Evolutionary conservation across 2,113 vertebrate genomes (phyloP), one percentile per base, ranked within the genome.

Genomic region (Caracal caracal): DNA sequence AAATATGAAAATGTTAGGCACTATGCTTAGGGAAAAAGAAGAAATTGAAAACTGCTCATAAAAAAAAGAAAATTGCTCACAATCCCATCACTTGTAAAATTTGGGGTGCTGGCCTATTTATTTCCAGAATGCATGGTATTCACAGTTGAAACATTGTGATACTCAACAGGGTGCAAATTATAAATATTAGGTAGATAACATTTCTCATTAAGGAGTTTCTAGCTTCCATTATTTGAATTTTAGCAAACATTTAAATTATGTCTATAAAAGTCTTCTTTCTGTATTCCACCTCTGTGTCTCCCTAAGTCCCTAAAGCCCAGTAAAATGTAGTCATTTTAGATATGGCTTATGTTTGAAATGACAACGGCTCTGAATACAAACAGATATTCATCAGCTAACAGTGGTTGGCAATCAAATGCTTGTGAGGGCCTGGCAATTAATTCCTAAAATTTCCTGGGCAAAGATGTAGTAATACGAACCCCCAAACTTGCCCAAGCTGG

Each of bases 161-260:
- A 81, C 4, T 80, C 5, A 43, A 66, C 11, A 80, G 79, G 24
- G 8, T 70, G 7, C 89, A 75, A 82, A 83, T 89, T 91, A 94
- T n/a, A 93, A 63, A 79, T 59, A 89, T 8, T 79, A 87, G 35
- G 49, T 94, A n/a, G 61, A 49, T 93, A 92, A 93, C 79, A 89
- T 89, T 94, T 43, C 40, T 88, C 68, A 94, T 80, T 87, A 91
- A 95, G 49, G 51, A 61, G 20, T 94, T 22, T 59, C 56, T 79
- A 90, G 5, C 11, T 75, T 47, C 30, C 19, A n/a, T 95, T 93
- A 89, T 94, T 95, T 93, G 79, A 93, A 92, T 83, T 95, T 96
- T 92, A 96, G 79, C 53, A 89, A 96, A 70, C 47, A 70, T 95
- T 97, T 95, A 94, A 90, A 85, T 94, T 80, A 51, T 37, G 56